A percentile compares a stretch with the other conserved stretches of the same genome.
Conservation (phyloP, 2,797 vertebrate species). For the Sebastolobus alascanus region DNA sequence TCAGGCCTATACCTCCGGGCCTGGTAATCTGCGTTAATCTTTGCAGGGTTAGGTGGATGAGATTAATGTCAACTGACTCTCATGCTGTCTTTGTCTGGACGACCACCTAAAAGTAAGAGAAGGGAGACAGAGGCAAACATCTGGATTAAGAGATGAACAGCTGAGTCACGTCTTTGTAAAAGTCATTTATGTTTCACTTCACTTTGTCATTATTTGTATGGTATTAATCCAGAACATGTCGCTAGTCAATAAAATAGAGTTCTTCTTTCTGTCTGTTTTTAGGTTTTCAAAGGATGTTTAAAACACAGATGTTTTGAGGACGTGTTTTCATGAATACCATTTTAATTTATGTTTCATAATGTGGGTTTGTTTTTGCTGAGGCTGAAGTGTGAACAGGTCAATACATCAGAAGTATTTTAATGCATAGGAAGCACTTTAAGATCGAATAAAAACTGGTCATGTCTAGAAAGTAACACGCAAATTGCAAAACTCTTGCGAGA, state of each 20-base stretch:
- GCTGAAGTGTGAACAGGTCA: neutral
- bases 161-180: neutral
- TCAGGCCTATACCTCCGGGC: conserved; percentile 57
- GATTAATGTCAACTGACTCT: conserved; percentile 50
- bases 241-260: too few species aligned
- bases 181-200: neutral
- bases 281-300: neutral
- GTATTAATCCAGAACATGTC: neutral
- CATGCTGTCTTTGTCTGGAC: conserved; percentile 18
- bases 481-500: too few species aligned
- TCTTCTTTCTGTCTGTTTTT: too few species aligned
- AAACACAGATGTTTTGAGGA: neutral
- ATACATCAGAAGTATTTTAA: neutral
- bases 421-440: neutral
- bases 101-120: conserved; percentile 59
- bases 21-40: conserved; percentile 79
- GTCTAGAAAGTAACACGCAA: too few species aligned
- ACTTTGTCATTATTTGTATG: neutral
- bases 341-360: neutral
- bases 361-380: neutral
- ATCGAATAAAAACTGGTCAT: neutral
- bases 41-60: conserved; percentile 63
- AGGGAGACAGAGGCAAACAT: conserved; percentile 43
- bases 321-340: neutral
- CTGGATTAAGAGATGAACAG: conserved; percentile 38